Base-by-base conservation (phyloP, 30 jellyfish, hydroid and myxozoan genomes). In the Cassiopea andromeda region DNA sequence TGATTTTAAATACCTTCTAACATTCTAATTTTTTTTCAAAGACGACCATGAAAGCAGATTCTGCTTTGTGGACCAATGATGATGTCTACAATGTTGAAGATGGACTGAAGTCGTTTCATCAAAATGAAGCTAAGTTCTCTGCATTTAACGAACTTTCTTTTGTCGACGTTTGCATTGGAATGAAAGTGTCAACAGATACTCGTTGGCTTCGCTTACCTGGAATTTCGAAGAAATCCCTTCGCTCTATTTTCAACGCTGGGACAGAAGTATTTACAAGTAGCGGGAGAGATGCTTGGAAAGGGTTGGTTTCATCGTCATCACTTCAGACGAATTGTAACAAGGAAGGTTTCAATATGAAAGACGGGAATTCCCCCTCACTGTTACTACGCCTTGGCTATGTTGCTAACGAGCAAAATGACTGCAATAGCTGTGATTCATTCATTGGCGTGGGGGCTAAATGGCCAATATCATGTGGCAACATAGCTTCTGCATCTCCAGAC, bases 101-200 rank as follows among this genome's bases (percentile, higher is more conserved):
- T 18, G 87, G 87, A 50, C 69, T 78, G 50, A 57, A 78, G 75
- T 78, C 87, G 13, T 78, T 78, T 60, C 19, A 47, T 60, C 60
- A 57, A 18, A 50, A 78, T 38, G 87, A 78, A 78, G 87, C 87
- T 48, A 78, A 78, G 76, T 78, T 78, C 19, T 60, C 87, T n/a
- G 87, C 77, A 16, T 78, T 78, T 69, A 50, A 69, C 45, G 14
- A 78, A 9, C 14, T 50, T 0, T 1, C 77, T 5, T 78, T 78
- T 44, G 87, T 48, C 50, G 77, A 78, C 1, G 47, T 78, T 1
- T 78, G 87, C 87, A 60, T 78, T 50, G 87, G 87, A 15, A 44
- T 78, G 79, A 60, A 44, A 44, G 66, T 60, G 2, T 43, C 80
- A 9, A 15, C 69, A 6, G 79, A 47, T 43, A 47, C 45, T 15